Evolutionary conservation across 2,888 invertebrate species (phyloP).

Genomic region (Taphrorychus bicolor): DNA sequence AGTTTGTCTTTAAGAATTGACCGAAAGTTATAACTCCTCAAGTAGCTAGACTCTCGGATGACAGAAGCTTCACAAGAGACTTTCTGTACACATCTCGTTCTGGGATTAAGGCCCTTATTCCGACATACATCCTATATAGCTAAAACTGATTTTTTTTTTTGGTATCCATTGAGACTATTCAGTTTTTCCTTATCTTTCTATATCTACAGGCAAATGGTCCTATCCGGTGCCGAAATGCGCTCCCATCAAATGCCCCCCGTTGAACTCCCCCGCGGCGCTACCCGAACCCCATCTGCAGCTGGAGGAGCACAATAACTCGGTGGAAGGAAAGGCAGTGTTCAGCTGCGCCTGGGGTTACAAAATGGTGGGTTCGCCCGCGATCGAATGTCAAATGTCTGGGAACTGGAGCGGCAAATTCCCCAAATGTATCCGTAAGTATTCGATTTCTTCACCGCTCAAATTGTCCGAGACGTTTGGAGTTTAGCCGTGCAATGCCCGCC

Average conservation of each 20-base stretch:
- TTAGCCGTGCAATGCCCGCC: slow-evolving; percentile 84
- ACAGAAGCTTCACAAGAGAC: too few relatives aligned
- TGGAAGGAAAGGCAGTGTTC: slow-evolving; percentile 81
- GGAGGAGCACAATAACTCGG: slow-evolving; percentile 81
- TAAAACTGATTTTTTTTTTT: too few relatives aligned
- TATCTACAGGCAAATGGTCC: slow-evolving; percentile 81
- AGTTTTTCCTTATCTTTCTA: too few relatives aligned
- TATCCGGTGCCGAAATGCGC: slow-evolving; percentile 75
- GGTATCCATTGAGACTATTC: neutral
- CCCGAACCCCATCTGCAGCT: slow-evolving; percentile 76
- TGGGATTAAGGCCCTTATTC: too few relatives aligned
- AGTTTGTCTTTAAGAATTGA: too few relatives aligned
- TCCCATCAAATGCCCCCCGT: slow-evolving; percentile 78
- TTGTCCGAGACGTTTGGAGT: too few relatives aligned
- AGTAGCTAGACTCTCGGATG: too few relatives aligned
- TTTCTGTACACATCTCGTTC: too few relatives aligned
- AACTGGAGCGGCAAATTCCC: slow-evolving; percentile 82
- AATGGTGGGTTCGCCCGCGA: slow-evolving; percentile 76
- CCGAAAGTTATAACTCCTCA: too few relatives aligned
- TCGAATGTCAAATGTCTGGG: slow-evolving; percentile 82
- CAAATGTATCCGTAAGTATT: slow-evolving; percentile 75
- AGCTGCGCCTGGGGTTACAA: slow-evolving; percentile 85
- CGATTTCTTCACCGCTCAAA: too few relatives aligned
- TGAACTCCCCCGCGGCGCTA: slow-evolving; percentile 69
- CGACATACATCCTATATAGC: too few relatives aligned